Evolutionary conservation across 2,888 invertebrate genomes (phyloP), one percentile per base, ranked within the genome.

Genomic region (Geotrupes spiniger): DNA sequence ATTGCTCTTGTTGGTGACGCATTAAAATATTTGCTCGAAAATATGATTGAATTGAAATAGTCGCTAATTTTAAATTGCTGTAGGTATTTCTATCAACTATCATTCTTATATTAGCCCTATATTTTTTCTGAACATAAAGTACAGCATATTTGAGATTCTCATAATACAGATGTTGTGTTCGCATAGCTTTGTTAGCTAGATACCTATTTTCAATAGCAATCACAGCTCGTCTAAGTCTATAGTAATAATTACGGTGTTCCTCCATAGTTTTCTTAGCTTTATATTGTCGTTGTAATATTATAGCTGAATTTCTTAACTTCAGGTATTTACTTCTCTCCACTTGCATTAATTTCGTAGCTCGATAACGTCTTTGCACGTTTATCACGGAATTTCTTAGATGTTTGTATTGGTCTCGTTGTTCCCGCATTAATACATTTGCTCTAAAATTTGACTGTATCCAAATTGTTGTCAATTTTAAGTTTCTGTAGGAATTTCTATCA

Each of bases 151-250:
- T 76, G 9, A 74, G 53, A 16, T 63, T 51, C 1, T 75, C 44
- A 57, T 72, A 84, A 1, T 65, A 45, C 1, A 61, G 45, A 40
- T 75, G 74, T 11, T 72, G 64, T 37, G 59, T 59, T 39, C 66
- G 70, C 67, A 76, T 76, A 15, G 69, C 41, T 31, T 66, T 68
- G 4, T 68, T 65, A 1, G 78, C 77, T 57, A 76, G 75, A 60
- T 77, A 74, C 66, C 72, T 76, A 44, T 68, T 70, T 57, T 85
- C 84, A 37, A 84, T 63, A 1, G 56, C 52, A 9, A 77, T 63
- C 12, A 74, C 70, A 6, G 74, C 63, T 14, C 66, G 62, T 33
- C 71, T 75, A 28, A 27, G 17, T 8, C 12, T 27, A 1, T 75
- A 45, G 58, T 72, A 84, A 1, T 65, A 45, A 2, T 61, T 45